phyloP scores from a whole-genome alignment of 2,888 invertebrate species.

The Tetanocera ferruginea region DNA sequence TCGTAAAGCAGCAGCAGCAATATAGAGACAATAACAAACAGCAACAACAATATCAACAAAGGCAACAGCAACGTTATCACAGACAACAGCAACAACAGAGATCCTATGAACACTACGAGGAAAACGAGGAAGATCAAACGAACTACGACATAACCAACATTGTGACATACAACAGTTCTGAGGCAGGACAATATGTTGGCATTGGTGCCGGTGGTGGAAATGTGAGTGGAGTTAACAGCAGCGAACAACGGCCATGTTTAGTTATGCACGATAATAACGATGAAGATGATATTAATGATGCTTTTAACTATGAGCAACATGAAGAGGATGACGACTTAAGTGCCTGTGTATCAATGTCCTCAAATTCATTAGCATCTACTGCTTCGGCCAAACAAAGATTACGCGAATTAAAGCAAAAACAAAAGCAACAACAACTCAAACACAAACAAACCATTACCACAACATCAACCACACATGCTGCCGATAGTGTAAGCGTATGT shows the following conservation, averaged over 20 bases:
- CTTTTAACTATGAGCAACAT: slow-evolving; percentile 27
- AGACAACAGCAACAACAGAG: slow-evolving; percentile 52
- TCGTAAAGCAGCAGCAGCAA: slow-evolving; percentile 19
- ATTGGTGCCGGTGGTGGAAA: slow-evolving; percentile 34
- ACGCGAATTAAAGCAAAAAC: slow-evolving; percentile 61
- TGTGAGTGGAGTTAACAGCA: slow-evolving; percentile 55
- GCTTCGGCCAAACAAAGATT: slow-evolving; percentile 61
- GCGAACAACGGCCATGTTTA: slow-evolving; percentile 58
- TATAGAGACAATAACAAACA: slow-evolving; percentile 42
- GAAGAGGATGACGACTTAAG: slow-evolving; percentile 60
- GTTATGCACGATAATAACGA: slow-evolving; percentile 55
- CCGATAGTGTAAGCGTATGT: slow-evolving; percentile 38
- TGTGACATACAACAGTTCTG: slow-evolving; percentile 63
- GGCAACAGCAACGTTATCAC: slow-evolving; percentile 41
- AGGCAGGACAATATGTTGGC: slow-evolving; percentile 40
- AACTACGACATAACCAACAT: slow-evolving; percentile 66
- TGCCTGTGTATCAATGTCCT: slow-evolving; percentile 48
- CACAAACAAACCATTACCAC: neutral
- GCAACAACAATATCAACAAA: slow-evolving; percentile 52
- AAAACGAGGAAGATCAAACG: slow-evolving; percentile 66
- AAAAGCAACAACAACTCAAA: slow-evolving; percentile 20
- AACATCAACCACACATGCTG: slow-evolving; percentile 28
- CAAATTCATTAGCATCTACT: slow-evolving; percentile 60
- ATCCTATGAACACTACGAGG: slow-evolving; percentile 60
- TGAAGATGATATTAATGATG: slow-evolving; percentile 57